Percentiles rank a stretch among this genome's conserved stretches.
Conservation (phyloP, 2,797 vertebrate genomes). For the Amblyopsis hoosieri region DNA sequence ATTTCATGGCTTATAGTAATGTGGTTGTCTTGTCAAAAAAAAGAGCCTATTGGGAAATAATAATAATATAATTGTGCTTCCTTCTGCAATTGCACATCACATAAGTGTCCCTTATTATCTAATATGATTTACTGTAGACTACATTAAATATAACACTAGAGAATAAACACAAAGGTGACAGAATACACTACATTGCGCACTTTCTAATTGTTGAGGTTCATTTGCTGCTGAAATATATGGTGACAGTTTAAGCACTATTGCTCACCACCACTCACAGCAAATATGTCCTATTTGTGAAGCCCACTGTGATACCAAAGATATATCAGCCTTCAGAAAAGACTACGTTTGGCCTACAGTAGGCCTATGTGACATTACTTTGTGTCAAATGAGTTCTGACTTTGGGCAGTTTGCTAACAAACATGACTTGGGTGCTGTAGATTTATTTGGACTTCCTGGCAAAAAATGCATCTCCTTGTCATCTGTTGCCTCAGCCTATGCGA, state of each 20-base stretch:
- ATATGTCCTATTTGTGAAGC: no score
- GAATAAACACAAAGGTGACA: neutral
- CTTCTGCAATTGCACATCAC: conserved; percentile 12
- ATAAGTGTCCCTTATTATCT: neutral
- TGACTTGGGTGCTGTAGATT: conserved; percentile 54
- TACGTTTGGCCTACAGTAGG: neutral
- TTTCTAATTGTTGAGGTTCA: neutral
- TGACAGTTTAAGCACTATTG: neutral
- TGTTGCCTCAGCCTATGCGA: conserved; percentile 44
- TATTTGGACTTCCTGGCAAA: conserved; percentile 38
- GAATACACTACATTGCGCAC: neutral
- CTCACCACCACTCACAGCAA: no score
- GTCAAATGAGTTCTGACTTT: conserved; percentile 31
- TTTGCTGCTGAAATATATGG: neutral
- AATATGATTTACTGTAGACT: neutral
- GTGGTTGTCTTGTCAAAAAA: conserved; percentile 40
- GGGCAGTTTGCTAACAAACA: conserved; percentile 4
- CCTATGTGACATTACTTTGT: conserved; percentile 11
- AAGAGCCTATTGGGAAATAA: conserved; percentile 30
- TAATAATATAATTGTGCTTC: conserved; percentile 20
- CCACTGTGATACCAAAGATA: no score
- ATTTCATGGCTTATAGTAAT: conserved; percentile 58
- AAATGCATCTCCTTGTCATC: conserved; percentile 34
- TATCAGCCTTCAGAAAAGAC: neutral
- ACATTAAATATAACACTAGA: neutral